Conservation (phyloP, 1,140 invertebrate species). For the Drosophila auraria region DNA sequence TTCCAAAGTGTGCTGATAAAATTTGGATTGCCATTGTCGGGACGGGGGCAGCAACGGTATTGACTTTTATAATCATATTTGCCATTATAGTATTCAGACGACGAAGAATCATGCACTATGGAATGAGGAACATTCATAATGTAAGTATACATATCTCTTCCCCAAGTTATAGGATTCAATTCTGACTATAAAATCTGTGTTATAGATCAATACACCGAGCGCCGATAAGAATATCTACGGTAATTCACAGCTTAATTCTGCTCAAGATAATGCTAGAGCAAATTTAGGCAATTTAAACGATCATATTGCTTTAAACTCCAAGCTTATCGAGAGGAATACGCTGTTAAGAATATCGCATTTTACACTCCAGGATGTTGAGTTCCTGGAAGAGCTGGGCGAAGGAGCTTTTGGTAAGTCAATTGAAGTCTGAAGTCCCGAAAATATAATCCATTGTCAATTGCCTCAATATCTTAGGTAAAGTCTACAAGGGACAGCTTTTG, state of each 20-base stretch:
- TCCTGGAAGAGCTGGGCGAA: conserved; percentile 97
- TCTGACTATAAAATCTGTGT: conserved; percentile 1
- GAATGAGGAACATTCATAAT: conserved; percentile 88
- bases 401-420: conserved; percentile 94
- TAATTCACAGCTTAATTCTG: conserved; percentile 88
- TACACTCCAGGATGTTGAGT: conserved; percentile 92
- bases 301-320: conserved; percentile 64
- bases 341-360: conserved; percentile 89
- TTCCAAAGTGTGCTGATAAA: conserved; percentile 92
- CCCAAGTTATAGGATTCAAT: neutral
- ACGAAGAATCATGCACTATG: conserved; percentile 84
- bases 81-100: conserved; percentile 86
- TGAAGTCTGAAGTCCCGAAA: neutral
- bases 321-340: conserved; percentile 85
- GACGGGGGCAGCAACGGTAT: conserved; percentile 80
- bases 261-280: conserved; percentile 90
- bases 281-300: conserved; percentile 51
- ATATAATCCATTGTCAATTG: neutral
- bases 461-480: conserved; percentile 88
- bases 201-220: conserved; percentile 88
- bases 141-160: conserved; percentile 64
- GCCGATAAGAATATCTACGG: conserved; percentile 93
- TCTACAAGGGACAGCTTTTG: conserved; percentile 96
- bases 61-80: conserved; percentile 82
- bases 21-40: conserved; percentile 88